These are phyloP conservation scores for Neopipo cinnamomea DNA, from an alignment of 2,113 vertebrate genomes.

Conservation along the genomic window DNA sequence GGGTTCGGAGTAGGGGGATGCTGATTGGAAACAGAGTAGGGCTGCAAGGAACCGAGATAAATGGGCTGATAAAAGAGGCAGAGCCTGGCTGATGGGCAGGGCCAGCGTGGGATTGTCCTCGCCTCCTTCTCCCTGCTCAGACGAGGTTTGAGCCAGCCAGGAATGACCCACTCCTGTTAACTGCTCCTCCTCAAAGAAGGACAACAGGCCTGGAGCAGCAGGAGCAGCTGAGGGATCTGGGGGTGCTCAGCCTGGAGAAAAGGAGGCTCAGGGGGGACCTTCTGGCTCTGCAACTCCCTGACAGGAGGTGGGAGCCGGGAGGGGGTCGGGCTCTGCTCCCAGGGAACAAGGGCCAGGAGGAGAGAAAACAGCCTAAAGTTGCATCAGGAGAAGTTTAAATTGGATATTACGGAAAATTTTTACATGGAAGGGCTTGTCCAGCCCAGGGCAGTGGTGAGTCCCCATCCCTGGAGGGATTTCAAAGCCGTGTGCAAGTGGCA, in stretches of 20 bases:
- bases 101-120: background rate
- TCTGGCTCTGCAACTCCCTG: background rate
- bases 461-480: background rate
- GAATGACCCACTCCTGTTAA: background rate
- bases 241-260: background rate
- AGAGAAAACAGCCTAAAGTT: background rate
- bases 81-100: background rate
- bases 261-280: background rate
- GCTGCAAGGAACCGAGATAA: background rate
- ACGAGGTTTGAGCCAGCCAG: background rate
- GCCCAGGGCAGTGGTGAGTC: background rate
- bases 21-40: background rate
- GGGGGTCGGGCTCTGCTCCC: background rate
- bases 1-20: background rate
- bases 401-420: background rate
- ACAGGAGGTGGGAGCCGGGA: background rate
- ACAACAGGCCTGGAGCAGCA: background rate
- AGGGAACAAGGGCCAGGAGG: background rate
- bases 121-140: background rate
- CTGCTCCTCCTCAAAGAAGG: background rate
- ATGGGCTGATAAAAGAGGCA: background rate
- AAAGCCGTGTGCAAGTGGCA: background rate
- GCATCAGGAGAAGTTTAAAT: no score
- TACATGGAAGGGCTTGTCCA: rapidly evolving
- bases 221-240: background rate